Evolutionary conservation across 2,888 invertebrate species (phyloP).

Genomic region (Acronicta alni): DNA sequence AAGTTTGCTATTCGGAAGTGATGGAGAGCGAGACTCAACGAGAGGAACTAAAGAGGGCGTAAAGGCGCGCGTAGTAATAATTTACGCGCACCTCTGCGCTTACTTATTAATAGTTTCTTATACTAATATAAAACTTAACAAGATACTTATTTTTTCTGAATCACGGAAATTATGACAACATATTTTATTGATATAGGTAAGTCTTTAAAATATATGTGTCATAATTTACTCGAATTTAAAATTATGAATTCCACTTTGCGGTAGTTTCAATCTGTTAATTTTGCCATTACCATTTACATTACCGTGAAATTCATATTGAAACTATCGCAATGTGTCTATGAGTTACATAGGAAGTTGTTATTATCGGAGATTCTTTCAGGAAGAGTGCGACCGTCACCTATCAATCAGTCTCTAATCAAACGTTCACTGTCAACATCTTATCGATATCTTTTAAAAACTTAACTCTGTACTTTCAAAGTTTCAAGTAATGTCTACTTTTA

Average conservation of each 20-base stretch:
- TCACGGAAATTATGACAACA: constrained; percentile 51
- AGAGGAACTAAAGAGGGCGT: constrained; percentile 80
- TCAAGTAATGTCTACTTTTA: constrained; percentile 24
- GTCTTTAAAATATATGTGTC: constrained; percentile 25
- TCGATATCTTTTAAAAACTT: constrained; percentile 35
- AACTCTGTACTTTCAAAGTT: constrained; percentile 57
- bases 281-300: too few species aligned
- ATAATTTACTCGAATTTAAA: constrained; percentile 40
- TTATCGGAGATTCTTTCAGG: constrained; percentile 36
- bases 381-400: constrained; percentile 49
- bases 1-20: constrained; percentile 10
- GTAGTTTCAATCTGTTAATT: constrained; percentile 22
- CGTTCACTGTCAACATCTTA: constrained; percentile 40
- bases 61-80: constrained; percentile 72
- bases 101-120: constrained; percentile 65
- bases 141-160: constrained; percentile 44
- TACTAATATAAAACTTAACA: constrained; percentile 63
- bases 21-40: constrained; percentile 75
- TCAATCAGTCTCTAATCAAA: constrained; percentile 58
- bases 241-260: constrained; percentile 35
- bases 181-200: constrained; percentile 3
- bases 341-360: background rate
- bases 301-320: constrained; percentile 10
- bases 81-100: constrained; percentile 77
- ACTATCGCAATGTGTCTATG: constrained; percentile 28